Conservation (phyloP, 2,797 vertebrate species). For the Poeciliopsis paucimaculata region DNA sequence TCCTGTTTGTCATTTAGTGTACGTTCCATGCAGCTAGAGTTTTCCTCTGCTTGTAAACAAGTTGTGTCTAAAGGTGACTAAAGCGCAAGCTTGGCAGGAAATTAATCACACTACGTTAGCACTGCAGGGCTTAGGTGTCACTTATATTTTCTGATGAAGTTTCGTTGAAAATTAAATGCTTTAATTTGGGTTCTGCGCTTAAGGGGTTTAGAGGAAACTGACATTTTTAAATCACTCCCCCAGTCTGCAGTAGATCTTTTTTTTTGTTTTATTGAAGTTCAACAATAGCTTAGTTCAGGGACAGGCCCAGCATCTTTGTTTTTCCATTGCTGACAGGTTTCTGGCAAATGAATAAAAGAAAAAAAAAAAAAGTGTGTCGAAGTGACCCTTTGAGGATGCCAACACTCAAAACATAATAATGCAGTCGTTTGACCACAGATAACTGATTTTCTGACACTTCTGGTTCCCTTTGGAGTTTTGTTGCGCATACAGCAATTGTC, state of each 20-base stretch:
- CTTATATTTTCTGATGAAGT: constrained; percentile 10
- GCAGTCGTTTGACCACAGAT: constrained; percentile 55
- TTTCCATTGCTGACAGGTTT: constrained; percentile 23
- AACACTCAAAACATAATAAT: constrained; percentile 43
- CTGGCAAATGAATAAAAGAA: constrained; percentile 37
- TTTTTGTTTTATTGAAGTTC: constrained; percentile 11
- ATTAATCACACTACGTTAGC: constrained; percentile 16
- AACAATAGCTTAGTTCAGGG: constrained; percentile 21
- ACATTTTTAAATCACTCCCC: constrained; percentile 25
- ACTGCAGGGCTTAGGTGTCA: neutral
- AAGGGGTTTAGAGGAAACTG: constrained; percentile 7
- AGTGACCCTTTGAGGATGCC: constrained; percentile 38
- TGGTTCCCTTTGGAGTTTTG: constrained; percentile 45
- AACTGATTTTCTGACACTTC: constrained; percentile 56
- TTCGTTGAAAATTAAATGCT: constrained; percentile 17
- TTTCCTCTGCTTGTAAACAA: neutral
- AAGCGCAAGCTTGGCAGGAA: neutral
- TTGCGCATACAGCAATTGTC: constrained; percentile 37
- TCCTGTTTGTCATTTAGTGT: neutral
- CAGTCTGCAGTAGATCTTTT: constrained; percentile 4
- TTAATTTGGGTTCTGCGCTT: constrained; percentile 12
- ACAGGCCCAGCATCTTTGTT: constrained; percentile 14
- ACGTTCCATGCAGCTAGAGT: neutral
- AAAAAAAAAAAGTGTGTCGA: constrained; percentile 20
- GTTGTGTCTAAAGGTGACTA: neutral